Evolutionary conservation across 2,113 vertebrate species (phyloP), one percentile per base, ranked within the genome.

Genomic region (Monarcha castaneiventris): DNA sequence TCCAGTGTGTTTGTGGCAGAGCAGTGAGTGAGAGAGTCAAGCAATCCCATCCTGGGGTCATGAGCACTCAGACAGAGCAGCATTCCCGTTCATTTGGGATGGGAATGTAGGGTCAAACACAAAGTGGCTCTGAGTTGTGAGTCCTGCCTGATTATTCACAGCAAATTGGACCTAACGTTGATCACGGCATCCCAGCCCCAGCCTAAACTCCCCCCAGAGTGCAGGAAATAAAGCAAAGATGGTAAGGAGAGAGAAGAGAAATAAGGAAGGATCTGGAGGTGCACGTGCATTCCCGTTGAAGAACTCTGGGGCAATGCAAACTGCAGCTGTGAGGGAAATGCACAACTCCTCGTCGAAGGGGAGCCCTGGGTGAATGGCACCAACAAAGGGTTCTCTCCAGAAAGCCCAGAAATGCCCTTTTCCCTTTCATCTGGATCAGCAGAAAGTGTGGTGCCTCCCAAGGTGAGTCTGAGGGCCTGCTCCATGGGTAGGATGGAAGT

Each of bases 271-370:
- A 52, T 12, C 19, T 74, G 72, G 62, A 82, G 33, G 48, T 35
- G 26, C 49, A 35, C 2, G 35, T 75, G 33, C 20, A 9, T 37
- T 61, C 35, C 46, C 27, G 14, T 3, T 82, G 69, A 22, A 81
- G 29, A 13, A 9, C 35, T 23, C 19, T 4, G 10, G 44, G 54
- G 22, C 1, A 0, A 8, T 41, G 20, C 15, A 18, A 51, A 3
- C 8, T 30, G 41, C 49, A 84, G 37, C 26, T 7, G 5, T 7
- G 21, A 55, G 48, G 21, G 41, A 51, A 90, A 44, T 12, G 13
- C n/a, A 20, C 2, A 20, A 10, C 8, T 61, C 49, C 15, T 44
- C 30, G 27, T 11, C 0, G 1, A 44, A 78, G 15, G 1, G 11
- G 22, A 69, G 11, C 21, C 21, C 48, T 52, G 14, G 16, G 41